These are phyloP conservation scores for Sebastes aleutianus DNA, from an alignment of 2,797 vertebrate genomes.

Conservation along the genomic window DNA sequence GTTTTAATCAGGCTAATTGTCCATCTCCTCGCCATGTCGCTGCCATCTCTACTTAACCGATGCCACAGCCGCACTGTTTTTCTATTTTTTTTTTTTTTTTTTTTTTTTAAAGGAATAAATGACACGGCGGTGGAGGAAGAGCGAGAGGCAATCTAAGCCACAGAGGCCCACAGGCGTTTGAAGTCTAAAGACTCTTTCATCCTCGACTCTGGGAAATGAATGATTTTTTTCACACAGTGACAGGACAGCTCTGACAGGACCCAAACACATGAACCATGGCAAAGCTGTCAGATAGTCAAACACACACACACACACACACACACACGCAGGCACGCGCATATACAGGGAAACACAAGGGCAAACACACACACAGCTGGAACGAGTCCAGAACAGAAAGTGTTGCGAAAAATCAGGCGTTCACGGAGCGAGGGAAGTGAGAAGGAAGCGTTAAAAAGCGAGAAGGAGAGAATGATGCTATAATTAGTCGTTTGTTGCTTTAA, in stretches of 20 bases:
- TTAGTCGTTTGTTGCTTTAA: constrained; percentile 74
- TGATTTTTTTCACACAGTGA: constrained; percentile 75
- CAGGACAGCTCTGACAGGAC: constrained; percentile 79
- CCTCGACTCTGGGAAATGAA: constrained; percentile 77
- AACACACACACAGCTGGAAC: constrained; percentile 28
- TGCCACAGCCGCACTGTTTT: constrained; percentile 39
- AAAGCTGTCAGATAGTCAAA: constrained; percentile 74
- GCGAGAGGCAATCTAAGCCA: constrained; percentile 76
- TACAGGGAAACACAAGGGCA: not conserved
- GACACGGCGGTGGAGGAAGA: constrained; percentile 66
- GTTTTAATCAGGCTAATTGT: constrained; percentile 79
- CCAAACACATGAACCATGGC: constrained; percentile 78
- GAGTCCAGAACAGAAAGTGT: constrained; percentile 38
- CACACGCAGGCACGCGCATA: not conserved
- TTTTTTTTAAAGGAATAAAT: constrained; percentile 63
- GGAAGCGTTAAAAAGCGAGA: constrained; percentile 26
- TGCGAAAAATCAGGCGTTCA: constrained; percentile 20
- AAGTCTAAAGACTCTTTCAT: constrained; percentile 83
- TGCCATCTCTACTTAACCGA: constrained; percentile 68
- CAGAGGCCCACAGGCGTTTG: constrained; percentile 78
- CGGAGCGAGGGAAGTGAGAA: constrained; percentile 31
- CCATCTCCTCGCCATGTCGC: constrained; percentile 51
- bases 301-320: constrained; percentile 11
- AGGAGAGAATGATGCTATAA: constrained; percentile 68
- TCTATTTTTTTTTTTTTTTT: constrained; percentile 27